phyloP scores from a whole-genome alignment of 2,797 vertebrate genomes.

The Hybognathus amarus region DNA sequence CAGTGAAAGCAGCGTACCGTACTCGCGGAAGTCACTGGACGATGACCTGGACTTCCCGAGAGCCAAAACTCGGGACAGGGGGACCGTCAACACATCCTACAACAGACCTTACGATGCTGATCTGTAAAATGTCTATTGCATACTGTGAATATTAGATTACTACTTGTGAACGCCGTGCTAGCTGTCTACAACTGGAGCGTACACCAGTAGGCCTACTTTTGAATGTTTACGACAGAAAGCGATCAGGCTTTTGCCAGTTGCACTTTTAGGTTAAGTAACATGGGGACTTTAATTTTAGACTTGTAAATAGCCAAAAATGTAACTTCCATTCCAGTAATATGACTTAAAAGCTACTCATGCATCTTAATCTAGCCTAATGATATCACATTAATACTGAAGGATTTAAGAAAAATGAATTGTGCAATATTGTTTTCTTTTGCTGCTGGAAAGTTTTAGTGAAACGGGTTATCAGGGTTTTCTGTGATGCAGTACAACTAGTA shows the following conservation, averaged over 20 bases:
- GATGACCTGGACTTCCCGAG: slow-evolving; percentile 78
- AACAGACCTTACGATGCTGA: slow-evolving; percentile 73
- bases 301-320: background rate
- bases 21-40: slow-evolving; percentile 70
- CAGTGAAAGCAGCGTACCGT: slow-evolving; percentile 66
- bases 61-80: slow-evolving; percentile 64
- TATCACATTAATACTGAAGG: background rate
- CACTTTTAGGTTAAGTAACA: background rate
- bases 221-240: background rate
- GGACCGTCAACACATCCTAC: slow-evolving; percentile 64
- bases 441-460: background rate
- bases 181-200: background rate
- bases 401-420: background rate
- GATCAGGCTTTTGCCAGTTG: background rate
- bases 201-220: background rate
- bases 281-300: background rate
- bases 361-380: background rate
- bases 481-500: slow-evolving; percentile 20
- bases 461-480: background rate
- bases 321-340: background rate
- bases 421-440: slow-evolving; percentile 6
- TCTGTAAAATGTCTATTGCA: slow-evolving; percentile 50
- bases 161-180: background rate
- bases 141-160: background rate
- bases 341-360: background rate